Conservation (phyloP, 2,888 invertebrate genomes). For the Drosophila atroscutellata region DNA sequence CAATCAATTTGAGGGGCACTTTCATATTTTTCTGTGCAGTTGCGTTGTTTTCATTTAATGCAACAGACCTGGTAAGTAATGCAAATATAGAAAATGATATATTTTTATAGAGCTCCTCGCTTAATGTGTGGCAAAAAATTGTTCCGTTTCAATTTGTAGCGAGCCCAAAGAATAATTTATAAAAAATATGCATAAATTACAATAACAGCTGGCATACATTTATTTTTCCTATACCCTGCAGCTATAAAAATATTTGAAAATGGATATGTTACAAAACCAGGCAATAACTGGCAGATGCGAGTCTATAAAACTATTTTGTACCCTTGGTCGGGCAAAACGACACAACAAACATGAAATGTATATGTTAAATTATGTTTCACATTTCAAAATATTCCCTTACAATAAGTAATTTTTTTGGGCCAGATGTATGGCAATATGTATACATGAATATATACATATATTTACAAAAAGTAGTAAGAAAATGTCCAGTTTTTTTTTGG, state of each 20-base stretch:
- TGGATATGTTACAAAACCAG: constrained; percentile 1
- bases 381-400: neutral
- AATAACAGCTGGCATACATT: constrained; percentile 61
- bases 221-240: constrained; percentile 25
- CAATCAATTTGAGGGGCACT: constrained; percentile 40
- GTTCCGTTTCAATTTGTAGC: constrained; percentile 59
- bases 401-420: neutral
- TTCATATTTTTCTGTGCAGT: constrained; percentile 25
- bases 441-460: neutral
- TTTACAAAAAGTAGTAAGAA: neutral
- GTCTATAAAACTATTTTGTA: neutral
- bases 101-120: constrained; percentile 54
- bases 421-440: neutral
- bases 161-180: constrained; percentile 46
- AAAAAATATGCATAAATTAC: constrained; percentile 72
- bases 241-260: constrained; percentile 1
- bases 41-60: constrained; percentile 40
- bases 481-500: neutral
- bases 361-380: neutral
- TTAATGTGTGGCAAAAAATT: constrained; percentile 60
- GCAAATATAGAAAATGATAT: constrained; percentile 44
- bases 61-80: constrained; percentile 32
- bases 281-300: neutral
- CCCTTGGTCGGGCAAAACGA: neutral
- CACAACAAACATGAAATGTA: no score